Base-by-base conservation (phyloP, 1,140 invertebrate species). In the Hycleus cichorii region DNA sequence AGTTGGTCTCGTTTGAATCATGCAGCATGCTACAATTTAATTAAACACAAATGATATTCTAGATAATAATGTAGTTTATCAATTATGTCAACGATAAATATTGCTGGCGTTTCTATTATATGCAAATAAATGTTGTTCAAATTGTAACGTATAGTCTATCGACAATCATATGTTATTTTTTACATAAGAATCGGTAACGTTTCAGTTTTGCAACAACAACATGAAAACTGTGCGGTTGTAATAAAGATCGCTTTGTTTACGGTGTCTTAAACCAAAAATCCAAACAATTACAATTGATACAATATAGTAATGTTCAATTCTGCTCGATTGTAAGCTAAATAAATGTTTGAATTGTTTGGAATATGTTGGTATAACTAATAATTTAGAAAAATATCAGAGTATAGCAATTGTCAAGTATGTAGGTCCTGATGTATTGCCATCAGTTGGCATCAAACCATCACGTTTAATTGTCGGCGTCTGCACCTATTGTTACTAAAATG, bases 51-150 rank as follows among this genome's bases (percentile, higher is more conserved):
- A 55, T 54, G 53, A 60, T 60, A 60, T 57, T 63, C 51, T 26
- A 42, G 26, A 63, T 57, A 62, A 57, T 57, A 65, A 60, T 57
- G 53, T 52, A 38, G 47, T 57, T 49, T 48, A 62, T 63, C 53
- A 63, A 58, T 58, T 61, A 50, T 64, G 62, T 58, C 59, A 45
- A 46, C 53, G 39, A 57, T 64, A 64, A 61, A 59, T 63, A 63
- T 57, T 44, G 39, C 38, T 44, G 62, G 44, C 56, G 52, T 64
- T 64, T 64, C 64, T 64, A 65, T 65, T 65, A 63, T 65, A 65
- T 65, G 64, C 64, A 65, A 65, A 65, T 65, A 64, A 61, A 60
- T 64, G 59, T 63, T 64, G 64, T 65, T 65, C 64, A 57, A 65
- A 65, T 64, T 65, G 64, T 65, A 65, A 63, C 62, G 50, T 64